Evolutionary conservation across 2,888 invertebrate species (phyloP).

Genomic region (Chaetogeoica ovagalla): DNA sequence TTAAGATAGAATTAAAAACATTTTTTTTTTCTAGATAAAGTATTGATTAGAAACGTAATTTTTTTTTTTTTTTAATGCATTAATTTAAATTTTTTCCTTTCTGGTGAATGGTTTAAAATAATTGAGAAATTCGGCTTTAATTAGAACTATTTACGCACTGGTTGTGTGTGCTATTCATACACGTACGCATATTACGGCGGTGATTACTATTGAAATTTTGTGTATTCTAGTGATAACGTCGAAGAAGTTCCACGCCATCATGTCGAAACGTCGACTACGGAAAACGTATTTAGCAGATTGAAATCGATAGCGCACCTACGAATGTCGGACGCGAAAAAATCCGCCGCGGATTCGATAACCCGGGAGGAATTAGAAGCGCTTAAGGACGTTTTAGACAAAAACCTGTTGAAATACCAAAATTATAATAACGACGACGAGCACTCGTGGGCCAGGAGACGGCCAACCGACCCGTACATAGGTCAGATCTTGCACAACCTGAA

Average conservation of each 20-base stretch:
- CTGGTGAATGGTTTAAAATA: too few relatives aligned
- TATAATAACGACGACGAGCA: background rate
- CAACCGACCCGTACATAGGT: constrained; percentile 37
- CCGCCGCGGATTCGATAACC: background rate
- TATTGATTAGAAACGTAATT: too few relatives aligned
- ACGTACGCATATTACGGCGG: too few relatives aligned
- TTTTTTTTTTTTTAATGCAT: too few relatives aligned
- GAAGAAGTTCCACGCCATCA: background rate
- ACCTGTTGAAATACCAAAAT: constrained; percentile 30
- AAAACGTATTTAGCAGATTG: constrained; percentile 21
- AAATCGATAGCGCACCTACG: constrained; percentile 42
- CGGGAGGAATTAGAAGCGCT: constrained; percentile 39
- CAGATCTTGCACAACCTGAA: constrained; percentile 27
- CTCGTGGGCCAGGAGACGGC: constrained; percentile 20
- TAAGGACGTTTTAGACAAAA: constrained; percentile 29
- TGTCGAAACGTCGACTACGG: constrained; percentile 7
- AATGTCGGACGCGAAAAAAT: constrained; percentile 9
- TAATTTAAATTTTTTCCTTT: too few relatives aligned
- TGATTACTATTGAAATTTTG: background rate
- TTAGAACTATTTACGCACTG: too few relatives aligned
- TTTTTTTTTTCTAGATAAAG: too few relatives aligned
- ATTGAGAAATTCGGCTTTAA: too few relatives aligned
- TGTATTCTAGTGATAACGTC: constrained; percentile 34
- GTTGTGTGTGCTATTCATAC: too few relatives aligned
- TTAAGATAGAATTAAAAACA: too few relatives aligned